Percentiles rank a stretch among this genome's conserved stretches.
Evolutionary conservation across 2,797 vertebrate genomes (phyloP).

Genomic region (Iguana delicatissima): DNA sequence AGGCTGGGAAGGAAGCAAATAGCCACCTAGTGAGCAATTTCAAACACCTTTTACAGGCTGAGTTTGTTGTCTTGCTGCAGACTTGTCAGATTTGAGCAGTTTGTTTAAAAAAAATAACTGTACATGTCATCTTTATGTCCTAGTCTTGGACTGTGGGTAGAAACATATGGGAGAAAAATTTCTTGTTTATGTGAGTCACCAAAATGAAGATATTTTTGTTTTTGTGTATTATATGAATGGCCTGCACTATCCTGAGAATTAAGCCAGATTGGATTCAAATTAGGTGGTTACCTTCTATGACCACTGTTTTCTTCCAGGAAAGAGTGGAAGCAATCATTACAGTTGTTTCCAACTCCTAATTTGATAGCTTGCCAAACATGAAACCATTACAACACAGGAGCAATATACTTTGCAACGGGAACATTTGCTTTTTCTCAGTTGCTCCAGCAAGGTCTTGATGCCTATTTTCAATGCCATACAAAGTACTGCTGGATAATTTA

Average conservation of each 20-base stretch:
- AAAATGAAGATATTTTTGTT: background rate
- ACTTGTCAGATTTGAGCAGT: background rate
- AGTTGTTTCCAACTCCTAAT: conserved; percentile 34
- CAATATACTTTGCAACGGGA: conserved; percentile 49
- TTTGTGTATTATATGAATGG: background rate
- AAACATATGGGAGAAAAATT: background rate
- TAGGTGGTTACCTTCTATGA: background rate
- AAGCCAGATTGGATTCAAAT: background rate
- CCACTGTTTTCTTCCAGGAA: background rate
- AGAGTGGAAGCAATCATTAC: conserved; percentile 47
- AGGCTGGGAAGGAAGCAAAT: too few relatives aligned
- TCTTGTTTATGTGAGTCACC: background rate
- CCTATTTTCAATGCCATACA: conserved; percentile 50
- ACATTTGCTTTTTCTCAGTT: conserved; percentile 52
- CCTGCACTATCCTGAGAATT: background rate
- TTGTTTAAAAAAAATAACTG: background rate
- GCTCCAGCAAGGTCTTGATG: conserved; percentile 57
- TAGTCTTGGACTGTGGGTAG: background rate
- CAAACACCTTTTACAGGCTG: background rate
- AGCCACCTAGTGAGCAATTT: background rate
- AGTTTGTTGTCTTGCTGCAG: background rate
- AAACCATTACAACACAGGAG: conserved; percentile 54
- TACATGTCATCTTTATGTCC: background rate
- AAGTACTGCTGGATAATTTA: conserved; percentile 61
- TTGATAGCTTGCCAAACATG: conserved; percentile 34